phyloP scores from a whole-genome alignment of 1,140 invertebrate genomes.

The Asobara japonica region DNA sequence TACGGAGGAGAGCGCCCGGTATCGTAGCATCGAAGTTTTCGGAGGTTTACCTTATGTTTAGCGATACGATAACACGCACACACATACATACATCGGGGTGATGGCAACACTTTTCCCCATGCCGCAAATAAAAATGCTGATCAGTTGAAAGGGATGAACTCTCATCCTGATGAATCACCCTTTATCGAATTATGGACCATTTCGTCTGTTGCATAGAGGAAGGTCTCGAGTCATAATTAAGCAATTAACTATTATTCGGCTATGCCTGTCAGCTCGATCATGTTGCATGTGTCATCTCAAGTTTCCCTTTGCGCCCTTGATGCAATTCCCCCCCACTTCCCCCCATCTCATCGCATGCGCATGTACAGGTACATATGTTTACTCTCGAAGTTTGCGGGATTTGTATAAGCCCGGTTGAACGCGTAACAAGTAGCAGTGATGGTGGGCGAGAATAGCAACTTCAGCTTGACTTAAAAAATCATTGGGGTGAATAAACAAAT shows the following conservation, averaged over 20 bases:
- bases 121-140: no score
- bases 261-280: slow-evolving; percentile 27
- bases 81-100: no score
- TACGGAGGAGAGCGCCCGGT: no score
- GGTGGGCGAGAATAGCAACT: no score
- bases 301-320: slow-evolving; percentile 7
- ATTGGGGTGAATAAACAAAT: no score
- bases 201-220: slow-evolving; percentile 27
- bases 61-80: no score
- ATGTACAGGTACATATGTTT: neutral
- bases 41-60: no score
- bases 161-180: neutral
- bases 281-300: slow-evolving; percentile 13
- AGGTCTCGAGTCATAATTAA: slow-evolving; percentile 35
- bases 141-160: no score
- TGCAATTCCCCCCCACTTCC: neutral
- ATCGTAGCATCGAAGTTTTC: no score
- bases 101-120: no score
- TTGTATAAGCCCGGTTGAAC: neutral
- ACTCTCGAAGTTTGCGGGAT: neutral
- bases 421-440: neutral
- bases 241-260: slow-evolving; percentile 36
- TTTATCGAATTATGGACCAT: slow-evolving; percentile 8
- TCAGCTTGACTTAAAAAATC: no score
- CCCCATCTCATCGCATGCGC: neutral